Base-by-base conservation (phyloP, 2,113 vertebrate species). In the Proteles cristata region DNA sequence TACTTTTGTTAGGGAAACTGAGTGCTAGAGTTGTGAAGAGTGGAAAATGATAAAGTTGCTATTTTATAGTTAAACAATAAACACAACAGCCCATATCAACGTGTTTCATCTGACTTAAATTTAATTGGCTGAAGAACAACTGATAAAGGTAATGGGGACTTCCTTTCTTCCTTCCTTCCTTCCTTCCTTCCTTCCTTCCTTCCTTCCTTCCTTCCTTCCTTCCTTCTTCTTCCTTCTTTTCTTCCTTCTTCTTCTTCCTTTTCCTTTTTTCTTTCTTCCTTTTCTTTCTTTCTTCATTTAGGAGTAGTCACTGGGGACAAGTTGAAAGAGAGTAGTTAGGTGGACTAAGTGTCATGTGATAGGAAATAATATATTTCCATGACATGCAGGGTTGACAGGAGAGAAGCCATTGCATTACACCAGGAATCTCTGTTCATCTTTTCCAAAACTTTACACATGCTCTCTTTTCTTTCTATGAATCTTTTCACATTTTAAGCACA, bases 331-430 rank as follows among this genome's bases (percentile, higher is more conserved):
- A 55, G 19, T 23, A 26, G 10, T 11, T 4, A 31, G 15, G 23
- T 5, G 33, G 10, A 21, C 15, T 43, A 43, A 31, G 4, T n/a
- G 9, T n/a, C 25, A 39, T 2, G 3, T 7, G 7, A 2, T 15
- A 48, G 16, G 11, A 68, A 19, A 43, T 63, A 16, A 26, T 6
- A 35, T 1, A 31, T 15, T 25, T 3, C 19, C 12, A 9, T 4
- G 19, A 12, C 14, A 76, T 43, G 1, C 9, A 23, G 19, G 26
- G 1, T 26, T 9, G 50, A 61, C 7, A 17, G 16, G 4, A 84
- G 9, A 93, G 48, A 83, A 45, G 33, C 10, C 23, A n/a, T 12
- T 65, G 33, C 9, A 84, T 74, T 63, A 43, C 3, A 23, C 39
- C 19, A 45, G 21, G 10, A 76, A 55, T 55, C 31, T 85, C 50